Base-by-base conservation (phyloP, 1,140 invertebrate genomes). In the Leptinotarsa texana region DNA sequence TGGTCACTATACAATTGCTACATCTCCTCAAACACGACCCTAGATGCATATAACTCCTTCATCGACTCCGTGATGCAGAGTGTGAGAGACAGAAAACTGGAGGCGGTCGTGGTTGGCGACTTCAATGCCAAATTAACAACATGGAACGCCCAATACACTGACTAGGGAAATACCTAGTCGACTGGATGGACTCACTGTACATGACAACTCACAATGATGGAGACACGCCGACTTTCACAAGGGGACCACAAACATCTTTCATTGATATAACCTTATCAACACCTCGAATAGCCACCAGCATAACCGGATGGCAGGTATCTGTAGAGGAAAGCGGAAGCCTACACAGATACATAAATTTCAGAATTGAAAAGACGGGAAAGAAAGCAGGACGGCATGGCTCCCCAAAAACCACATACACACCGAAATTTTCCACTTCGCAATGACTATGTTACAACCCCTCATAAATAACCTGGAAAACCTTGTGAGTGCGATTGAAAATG, bases 281-380 rank as follows among this genome's bases (percentile, higher is more conserved):
- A 42, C 42, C 0, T 5, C 13, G 24, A 15, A 68, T 68, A 27
- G 33, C 33, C 4, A 42, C 22, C 4, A 68, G 33, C 4, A 49
- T 63, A 15, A n/a, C 21, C 3, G 27, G 48, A 11, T 63, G 73
- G 67, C 13, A 74, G 3, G 33, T 74, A 33, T 69, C 73, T 48
- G 17, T 18, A 2, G 63, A 49, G 18, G 18, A 68, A 63, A 57
- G 15, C 15, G 6, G 1, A 6, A 8, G 5, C 27, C 27, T 33
- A 6, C 27, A 33, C 5, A 33, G 6, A 33, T 33, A 27, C 6
- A 33, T 33, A 33, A 1, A 33, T 33, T 8, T 6, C 5, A 33
- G 6, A 33, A 33, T 33, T 6, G 27, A 33, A 33, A 33, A 33
- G 27, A 33, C 27, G 5, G 27, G 27, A 1, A 4, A 57, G 4